Percentiles rank a stretch among this genome's conserved stretches.
Conservation (phyloP, 2,113 vertebrate species). For the Tamias sibiricus region DNA sequence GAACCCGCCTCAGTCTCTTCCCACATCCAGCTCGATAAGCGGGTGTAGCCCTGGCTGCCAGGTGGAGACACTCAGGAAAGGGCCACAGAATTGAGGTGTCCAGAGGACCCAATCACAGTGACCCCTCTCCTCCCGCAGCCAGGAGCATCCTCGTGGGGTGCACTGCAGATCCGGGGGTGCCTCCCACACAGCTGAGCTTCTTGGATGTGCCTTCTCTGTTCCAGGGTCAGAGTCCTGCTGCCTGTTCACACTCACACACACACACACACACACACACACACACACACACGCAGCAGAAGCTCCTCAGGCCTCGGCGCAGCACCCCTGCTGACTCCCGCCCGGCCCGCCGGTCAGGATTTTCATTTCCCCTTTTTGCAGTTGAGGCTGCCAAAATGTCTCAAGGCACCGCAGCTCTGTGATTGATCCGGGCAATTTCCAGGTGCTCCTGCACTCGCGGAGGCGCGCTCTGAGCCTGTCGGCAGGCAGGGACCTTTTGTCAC, state of each 20-base stretch:
- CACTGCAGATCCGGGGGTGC: too few species aligned
- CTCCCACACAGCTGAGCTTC: accelerated
- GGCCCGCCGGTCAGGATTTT: neutral
- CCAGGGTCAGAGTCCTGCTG: accelerated
- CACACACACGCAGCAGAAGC: too few species aligned
- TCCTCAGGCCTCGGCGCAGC: neutral
- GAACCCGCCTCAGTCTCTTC: neutral
- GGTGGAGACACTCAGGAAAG: neutral
- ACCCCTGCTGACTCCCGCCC: neutral
- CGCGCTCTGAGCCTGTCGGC: neutral
- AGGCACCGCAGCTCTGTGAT: neutral
- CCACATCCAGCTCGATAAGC: neutral
- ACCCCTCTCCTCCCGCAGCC: accelerated
- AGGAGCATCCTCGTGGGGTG: accelerated
- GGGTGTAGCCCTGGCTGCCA: accelerated
- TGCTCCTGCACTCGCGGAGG: neutral
- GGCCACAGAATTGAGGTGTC: accelerated
- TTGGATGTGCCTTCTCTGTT: neutral
- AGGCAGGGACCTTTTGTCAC: neutral
- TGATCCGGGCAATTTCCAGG: neutral
- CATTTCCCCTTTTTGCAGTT: neutral
- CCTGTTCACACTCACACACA: accelerated
- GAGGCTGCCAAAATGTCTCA: neutral
- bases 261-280: too few species aligned
- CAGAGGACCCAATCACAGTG: accelerated